Evolutionary conservation across 1,140 invertebrate species (phyloP), one percentile per base, ranked within the genome.

Genomic region (Drosophila simulans): DNA sequence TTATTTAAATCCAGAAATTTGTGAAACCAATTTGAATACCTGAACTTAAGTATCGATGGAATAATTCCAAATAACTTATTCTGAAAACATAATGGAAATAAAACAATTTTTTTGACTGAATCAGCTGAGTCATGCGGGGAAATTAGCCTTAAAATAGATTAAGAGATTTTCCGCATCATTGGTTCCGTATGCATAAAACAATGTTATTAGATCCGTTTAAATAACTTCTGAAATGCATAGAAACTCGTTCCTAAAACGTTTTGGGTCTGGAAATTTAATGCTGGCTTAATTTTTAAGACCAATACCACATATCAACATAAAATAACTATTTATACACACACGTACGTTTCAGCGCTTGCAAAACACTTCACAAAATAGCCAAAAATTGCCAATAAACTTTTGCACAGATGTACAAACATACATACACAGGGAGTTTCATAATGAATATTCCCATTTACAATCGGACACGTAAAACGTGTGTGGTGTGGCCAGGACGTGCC

Each of bases 401-500:
- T 58, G 57, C 11, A 49, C 20, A 59, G 35, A n/a, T 42, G 43
- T 57, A 45, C 43, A 39, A 40, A 39, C 15, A 48, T 57, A 45
- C 40, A 31, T 45, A 17, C 15, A 46, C n/a, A 52, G 12, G 17
- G 8, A 35, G 35, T 54, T 52, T 34, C 48, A 34, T 40, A 42
- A 53, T 66, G 62, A 35, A 35, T 68, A 53, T 66, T 45, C 37
- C 25, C 49, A 53, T 52, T 55, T 27, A 56, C 55, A 52, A 58
- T 53, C 39, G 62, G 37, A 70, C 83, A 86, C 83, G 82, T 88
- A 86, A 42, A 55, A 11, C 34, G 34, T n/a, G 17, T 17, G 12
- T n/a, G 53, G 52, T 69, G 64, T 55, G 42, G 64, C 58, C 20
- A 49, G 58, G 58, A 86, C 83, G 82, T 86, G 82, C 69, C 62